Conservation (phyloP, 2,888 invertebrate species). For the Limnephilus auricula region DNA sequence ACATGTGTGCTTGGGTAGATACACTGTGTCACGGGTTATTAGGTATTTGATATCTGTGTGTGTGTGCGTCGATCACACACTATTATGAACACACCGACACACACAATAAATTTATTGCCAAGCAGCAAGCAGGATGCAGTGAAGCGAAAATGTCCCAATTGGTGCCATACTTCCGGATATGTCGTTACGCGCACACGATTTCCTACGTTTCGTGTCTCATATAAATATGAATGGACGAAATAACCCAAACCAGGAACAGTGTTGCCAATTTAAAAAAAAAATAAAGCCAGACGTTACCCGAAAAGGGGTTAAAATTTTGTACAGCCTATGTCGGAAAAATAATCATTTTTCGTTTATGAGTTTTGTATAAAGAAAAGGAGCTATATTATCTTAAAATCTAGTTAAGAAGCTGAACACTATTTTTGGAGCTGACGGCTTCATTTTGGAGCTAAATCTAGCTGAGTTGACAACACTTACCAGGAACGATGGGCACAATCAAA, state of each 20-base stretch:
- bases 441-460: no score
- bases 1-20: background rate
- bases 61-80: background rate
- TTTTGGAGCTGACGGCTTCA: no score
- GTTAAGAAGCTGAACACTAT: no score
- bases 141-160: conserved; percentile 38
- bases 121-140: conserved; percentile 43
- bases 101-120: conserved; percentile 29
- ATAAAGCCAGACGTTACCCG: no score
- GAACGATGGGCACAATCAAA: background rate
- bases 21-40: background rate
- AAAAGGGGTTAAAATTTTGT: no score
- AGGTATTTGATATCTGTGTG: background rate
- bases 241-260: background rate
- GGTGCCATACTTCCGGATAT: conserved; percentile 34
- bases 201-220: background rate
- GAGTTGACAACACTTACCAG: no score
- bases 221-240: background rate
- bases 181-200: background rate
- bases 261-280: no score
- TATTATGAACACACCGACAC: conserved; percentile 8
- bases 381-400: no score
- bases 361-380: no score
- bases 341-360: no score
- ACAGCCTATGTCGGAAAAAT: no score